Conservation (phyloP, 2,888 invertebrate species). For the Aquatica leii region DNA sequence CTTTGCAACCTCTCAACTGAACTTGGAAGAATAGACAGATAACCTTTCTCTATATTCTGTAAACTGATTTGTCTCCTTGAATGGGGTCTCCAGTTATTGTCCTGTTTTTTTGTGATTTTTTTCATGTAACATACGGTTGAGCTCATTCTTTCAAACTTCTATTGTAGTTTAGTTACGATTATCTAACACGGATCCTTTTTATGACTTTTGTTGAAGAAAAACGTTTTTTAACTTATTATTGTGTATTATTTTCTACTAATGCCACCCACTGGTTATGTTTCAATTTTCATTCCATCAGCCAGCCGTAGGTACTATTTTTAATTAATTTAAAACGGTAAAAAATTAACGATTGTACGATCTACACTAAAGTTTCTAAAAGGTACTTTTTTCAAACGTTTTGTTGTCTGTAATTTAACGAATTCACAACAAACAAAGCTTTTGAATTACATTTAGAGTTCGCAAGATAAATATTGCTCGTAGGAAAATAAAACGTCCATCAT, state of each 20-base stretch:
- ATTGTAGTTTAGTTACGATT: constrained; percentile 33
- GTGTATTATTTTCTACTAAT: not conserved
- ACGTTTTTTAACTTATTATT: constrained; percentile 14
- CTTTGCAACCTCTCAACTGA: constrained; percentile 44
- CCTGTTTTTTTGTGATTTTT: constrained; percentile 41
- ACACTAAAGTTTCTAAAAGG: no score
- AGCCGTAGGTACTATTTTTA: no score
- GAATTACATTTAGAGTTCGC: no score
- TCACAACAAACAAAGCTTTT: no score
- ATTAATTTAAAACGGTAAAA: no score
- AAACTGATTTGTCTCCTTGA: constrained; percentile 48
- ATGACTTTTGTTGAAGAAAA: constrained; percentile 16
- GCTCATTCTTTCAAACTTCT: constrained; percentile 34
- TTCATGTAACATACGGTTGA: constrained; percentile 37
- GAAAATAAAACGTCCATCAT: no score
- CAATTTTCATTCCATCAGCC: not conserved
- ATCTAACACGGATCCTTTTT: constrained; percentile 25
- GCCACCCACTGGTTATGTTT: not conserved
- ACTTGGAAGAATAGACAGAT: constrained; percentile 45
- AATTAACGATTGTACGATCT: no score
- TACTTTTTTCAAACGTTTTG: no score
- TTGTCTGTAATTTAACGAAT: no score
- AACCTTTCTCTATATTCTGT: constrained; percentile 46
- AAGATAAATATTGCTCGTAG: no score
- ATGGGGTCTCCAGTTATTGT: constrained; percentile 43